phyloP scores from a whole-genome alignment of 2,113 vertebrate genomes.

The Chaenocephalus aceratus region DNA sequence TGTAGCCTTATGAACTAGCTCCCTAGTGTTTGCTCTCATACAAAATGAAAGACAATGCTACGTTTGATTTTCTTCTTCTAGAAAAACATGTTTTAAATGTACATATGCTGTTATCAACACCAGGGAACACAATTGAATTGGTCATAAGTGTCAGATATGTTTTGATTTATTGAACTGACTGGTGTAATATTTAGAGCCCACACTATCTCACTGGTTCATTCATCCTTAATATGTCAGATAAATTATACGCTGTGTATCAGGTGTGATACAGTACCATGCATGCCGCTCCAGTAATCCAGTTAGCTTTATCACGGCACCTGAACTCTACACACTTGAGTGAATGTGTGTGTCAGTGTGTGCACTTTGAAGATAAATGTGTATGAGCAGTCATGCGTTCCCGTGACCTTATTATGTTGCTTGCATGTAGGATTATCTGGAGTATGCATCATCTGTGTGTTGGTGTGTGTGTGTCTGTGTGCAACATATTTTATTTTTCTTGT shows the following conservation, averaged over 20 bases:
- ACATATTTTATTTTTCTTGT: constrained; percentile 6
- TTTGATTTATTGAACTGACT: constrained; percentile 18
- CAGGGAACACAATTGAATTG: neutral
- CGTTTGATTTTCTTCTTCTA: constrained; percentile 33
- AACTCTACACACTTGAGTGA: constrained; percentile 48
- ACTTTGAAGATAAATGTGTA: constrained; percentile 63
- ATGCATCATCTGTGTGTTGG: constrained; percentile 26
- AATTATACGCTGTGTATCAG: constrained; percentile 61
- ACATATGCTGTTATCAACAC: constrained; percentile 5
- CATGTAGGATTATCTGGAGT: constrained; percentile 50
- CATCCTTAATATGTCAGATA: constrained; percentile 47
- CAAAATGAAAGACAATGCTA: constrained; percentile 26
- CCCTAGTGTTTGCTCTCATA: constrained; percentile 27
- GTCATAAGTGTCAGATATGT: neutral
- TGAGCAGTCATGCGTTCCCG: constrained; percentile 64
- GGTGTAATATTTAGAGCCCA: neutral
- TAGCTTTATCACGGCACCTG: constrained; percentile 63
- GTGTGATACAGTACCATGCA: constrained; percentile 48
- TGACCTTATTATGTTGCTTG: constrained; percentile 75
- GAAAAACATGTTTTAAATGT: constrained; percentile 19
- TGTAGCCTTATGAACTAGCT: constrained; percentile 16
- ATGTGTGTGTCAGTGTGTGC: constrained; percentile 48
- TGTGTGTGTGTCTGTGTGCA: neutral
- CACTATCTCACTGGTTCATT: constrained; percentile 28
- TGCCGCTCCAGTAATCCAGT: constrained; percentile 49